These are phyloP conservation scores for Drepana falcataria DNA, from an alignment of 2,888 invertebrate species.

Conservation along the genomic window DNA sequence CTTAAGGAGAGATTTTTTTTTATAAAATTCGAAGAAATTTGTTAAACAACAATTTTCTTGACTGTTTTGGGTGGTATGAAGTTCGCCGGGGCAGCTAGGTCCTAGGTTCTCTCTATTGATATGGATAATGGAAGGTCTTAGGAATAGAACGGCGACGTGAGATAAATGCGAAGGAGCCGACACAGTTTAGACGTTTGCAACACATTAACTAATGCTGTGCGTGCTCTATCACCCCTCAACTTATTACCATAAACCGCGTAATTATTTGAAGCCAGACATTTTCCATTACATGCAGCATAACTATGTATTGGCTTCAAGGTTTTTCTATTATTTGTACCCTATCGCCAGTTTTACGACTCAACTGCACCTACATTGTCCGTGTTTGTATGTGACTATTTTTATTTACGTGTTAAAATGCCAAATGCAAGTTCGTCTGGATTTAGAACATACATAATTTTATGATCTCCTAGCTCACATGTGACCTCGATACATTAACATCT, in stretches of 20 bases:
- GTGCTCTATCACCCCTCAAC: conserved; percentile 58
- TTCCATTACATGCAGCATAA: conserved; percentile 33
- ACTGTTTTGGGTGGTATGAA: no score
- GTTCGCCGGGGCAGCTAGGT: neutral
- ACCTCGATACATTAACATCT: no score
- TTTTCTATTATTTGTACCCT: conserved; percentile 22
- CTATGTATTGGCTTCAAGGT: conserved; percentile 31
- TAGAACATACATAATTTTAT: no score
- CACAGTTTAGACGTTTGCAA: conserved; percentile 27
- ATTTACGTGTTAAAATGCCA: conserved; percentile 12
- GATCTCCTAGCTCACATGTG: no score
- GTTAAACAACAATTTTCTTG: neutral
- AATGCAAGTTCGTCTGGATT: neutral
- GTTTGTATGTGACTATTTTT: conserved; percentile 1
- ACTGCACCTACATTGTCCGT: conserved; percentile 6
- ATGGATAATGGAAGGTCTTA: conserved; percentile 2
- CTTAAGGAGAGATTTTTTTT: no score
- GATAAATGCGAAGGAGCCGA: conserved; percentile 35
- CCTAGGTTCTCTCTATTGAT: neutral
- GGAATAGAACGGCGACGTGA: conserved; percentile 32
- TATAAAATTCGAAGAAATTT: neutral
- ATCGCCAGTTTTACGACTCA: conserved; percentile 6
- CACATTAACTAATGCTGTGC: conserved; percentile 53
- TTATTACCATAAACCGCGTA: conserved; percentile 54
- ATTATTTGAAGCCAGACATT: conserved; percentile 41